Base-by-base conservation (phyloP, 2,888 invertebrate genomes). In the Unio pictorum region DNA sequence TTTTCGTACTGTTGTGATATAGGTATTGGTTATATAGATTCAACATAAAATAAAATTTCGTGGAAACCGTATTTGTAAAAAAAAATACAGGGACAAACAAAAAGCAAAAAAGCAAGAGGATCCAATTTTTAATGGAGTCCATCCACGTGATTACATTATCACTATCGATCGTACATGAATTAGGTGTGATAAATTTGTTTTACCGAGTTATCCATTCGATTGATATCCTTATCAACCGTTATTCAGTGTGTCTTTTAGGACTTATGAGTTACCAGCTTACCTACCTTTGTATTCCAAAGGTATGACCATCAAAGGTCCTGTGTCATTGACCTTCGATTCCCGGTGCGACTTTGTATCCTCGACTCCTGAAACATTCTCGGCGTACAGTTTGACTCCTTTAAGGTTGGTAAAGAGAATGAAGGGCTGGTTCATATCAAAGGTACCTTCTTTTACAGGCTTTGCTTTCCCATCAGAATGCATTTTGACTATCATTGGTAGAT, bases 271-370 rank as follows among this genome's bases (percentile, higher is more conserved):
- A 15, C 45, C 45, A 11, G 15, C 45, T 45, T 15, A 45, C 45
- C 23, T 71, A 83, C 83, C 83, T 71, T 68, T 72, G 59, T 83
- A 83, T 55, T 72, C 75, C 5, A 75, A 72, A 15, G 83, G 83
- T 20, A 83, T 62, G 6, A 81, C 81, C 7, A 83, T 78, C 8
- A 74, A 69, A n/a, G 81, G 75, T 7, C 75, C 81, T 4, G 77
- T 76, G 45, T 81, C 81, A 68, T 72, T 75, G 59, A 68, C 73
- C 59, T 71, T 66, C 0, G 79, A 75, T 15, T 77, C 78, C 56
- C 74, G 58, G 28, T 76, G 69, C 2, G 45, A 45, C 45, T 45
- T 45, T 45, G 45, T 45, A 2, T 77, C 74, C 20, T 76, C 78
- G 7, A 79, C 75, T n/a, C 76, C 73, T 7, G 76, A 74, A n/a